Evolutionary conservation across 2,797 vertebrate species (phyloP).

Genomic region (Melanotaenia boesemani): DNA sequence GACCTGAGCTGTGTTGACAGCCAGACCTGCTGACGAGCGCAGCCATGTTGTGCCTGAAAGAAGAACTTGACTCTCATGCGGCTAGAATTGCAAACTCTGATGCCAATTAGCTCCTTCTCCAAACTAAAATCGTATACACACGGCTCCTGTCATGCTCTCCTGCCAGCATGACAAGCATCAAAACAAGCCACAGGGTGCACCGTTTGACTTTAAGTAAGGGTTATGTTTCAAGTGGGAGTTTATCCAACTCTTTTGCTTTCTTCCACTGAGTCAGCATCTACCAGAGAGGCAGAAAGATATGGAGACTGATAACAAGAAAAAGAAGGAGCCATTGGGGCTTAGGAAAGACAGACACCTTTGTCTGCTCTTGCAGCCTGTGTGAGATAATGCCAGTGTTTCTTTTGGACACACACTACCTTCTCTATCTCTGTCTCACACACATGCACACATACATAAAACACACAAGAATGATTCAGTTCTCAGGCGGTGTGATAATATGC

Average conservation of each 20-base stretch:
- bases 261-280: slow-evolving; percentile 69
- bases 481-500: slow-evolving; percentile 66
- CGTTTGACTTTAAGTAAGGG: slow-evolving; percentile 41
- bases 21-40: slow-evolving; percentile 41
- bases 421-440: slow-evolving; percentile 17
- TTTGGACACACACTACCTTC: slow-evolving; percentile 46
- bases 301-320: slow-evolving; percentile 47
- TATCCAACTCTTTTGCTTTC: slow-evolving; percentile 60
- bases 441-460: slow-evolving; percentile 20
- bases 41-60: slow-evolving; percentile 34
- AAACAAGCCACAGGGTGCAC: slow-evolving; percentile 28
- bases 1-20: slow-evolving; percentile 52
- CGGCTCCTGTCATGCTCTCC: slow-evolving; percentile 18
- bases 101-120: slow-evolving; percentile 27
- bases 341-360: slow-evolving; percentile 61
- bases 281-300: slow-evolving; percentile 35
- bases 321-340: slow-evolving; percentile 34
- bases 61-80: slow-evolving; percentile 47
- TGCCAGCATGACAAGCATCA: slow-evolving; percentile 38
- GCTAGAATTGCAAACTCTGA: slow-evolving; percentile 27
- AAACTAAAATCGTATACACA: slow-evolving; percentile 4
- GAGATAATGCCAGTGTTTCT: slow-evolving; percentile 59
- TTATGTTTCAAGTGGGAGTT: slow-evolving; percentile 47
- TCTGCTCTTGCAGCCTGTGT: slow-evolving; percentile 50
- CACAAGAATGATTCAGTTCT: slow-evolving; percentile 66